Conservation (phyloP, 1,140 invertebrate genomes). For the Cephus cinctus region DNA sequence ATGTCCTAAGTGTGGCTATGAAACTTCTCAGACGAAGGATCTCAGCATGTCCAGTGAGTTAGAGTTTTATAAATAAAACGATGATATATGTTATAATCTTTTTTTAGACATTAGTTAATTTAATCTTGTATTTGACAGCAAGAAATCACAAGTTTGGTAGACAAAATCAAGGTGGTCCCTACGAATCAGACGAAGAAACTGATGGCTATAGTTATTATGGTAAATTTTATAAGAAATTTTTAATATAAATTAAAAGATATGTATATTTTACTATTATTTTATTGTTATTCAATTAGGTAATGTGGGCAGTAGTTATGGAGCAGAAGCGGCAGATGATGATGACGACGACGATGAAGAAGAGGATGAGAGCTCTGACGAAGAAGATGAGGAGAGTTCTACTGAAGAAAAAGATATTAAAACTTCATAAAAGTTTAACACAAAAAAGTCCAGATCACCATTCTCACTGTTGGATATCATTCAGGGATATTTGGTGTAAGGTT, state of each 20-base stretch:
- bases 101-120: conserved; percentile 1
- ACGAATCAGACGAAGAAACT: conserved; percentile 52
- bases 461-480: too few species aligned
- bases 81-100: conserved; percentile 4
- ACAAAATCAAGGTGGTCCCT: conserved; percentile 64
- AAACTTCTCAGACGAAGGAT: conserved; percentile 90
- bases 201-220: conserved; percentile 46
- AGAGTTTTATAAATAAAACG: conserved; percentile 15
- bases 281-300: conserved; percentile 8
- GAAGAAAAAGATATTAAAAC: conserved; percentile 24
- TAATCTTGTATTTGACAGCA: conserved; percentile 55
- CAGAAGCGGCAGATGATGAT: conserved; percentile 56
- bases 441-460: too few species aligned
- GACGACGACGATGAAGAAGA: conserved; percentile 58
- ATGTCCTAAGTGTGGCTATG: conserved; percentile 92
- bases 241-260: conserved; percentile 1
- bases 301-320: conserved; percentile 48
- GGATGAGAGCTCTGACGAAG: conserved; percentile 49
- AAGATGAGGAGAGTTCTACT: conserved; percentile 41
- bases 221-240: conserved; percentile 17
- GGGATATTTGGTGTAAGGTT: too few species aligned
- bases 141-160: conserved; percentile 81
- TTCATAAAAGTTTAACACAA: too few species aligned
- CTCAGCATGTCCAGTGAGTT: conserved; percentile 91
- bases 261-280: conserved; percentile 8